phyloP scores from a whole-genome alignment of 2,113 vertebrate species.

The Hippopotamus amphibius region DNA sequence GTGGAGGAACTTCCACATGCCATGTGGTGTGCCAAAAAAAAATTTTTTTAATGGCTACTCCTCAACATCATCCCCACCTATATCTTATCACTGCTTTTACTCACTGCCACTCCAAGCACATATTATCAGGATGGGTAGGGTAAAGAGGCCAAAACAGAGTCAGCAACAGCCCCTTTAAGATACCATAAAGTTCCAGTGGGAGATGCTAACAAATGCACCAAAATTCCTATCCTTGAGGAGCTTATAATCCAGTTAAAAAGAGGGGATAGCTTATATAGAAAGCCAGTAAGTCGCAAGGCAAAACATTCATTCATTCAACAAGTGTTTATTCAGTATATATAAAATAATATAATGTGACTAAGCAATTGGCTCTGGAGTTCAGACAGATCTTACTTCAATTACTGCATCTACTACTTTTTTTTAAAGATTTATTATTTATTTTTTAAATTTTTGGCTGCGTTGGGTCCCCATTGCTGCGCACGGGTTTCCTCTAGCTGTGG shows the following conservation, averaged over 20 bases:
- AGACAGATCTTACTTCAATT: neutral
- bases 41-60: neutral
- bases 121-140: neutral
- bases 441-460: too few species aligned
- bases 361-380: neutral
- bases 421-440: too few species aligned
- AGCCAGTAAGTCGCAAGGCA: neutral
- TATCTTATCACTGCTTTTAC: neutral
- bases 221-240: neutral
- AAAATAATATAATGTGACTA: neutral
- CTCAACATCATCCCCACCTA: neutral
- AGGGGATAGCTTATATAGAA: neutral
- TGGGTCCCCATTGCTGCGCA: too few species aligned
- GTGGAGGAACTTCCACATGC: neutral
- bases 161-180: neutral
- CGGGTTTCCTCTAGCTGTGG: too few species aligned
- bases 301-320: conserved; percentile 3
- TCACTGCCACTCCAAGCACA: neutral
- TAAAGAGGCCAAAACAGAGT: neutral
- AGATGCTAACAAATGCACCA: neutral
- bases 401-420: neutral
- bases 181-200: neutral
- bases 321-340: neutral
- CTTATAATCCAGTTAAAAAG: neutral
- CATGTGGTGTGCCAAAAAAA: neutral